Evolutionary conservation across 2,888 invertebrate species (phyloP).

Genomic region (Zhuqinia jingwanae): DNA sequence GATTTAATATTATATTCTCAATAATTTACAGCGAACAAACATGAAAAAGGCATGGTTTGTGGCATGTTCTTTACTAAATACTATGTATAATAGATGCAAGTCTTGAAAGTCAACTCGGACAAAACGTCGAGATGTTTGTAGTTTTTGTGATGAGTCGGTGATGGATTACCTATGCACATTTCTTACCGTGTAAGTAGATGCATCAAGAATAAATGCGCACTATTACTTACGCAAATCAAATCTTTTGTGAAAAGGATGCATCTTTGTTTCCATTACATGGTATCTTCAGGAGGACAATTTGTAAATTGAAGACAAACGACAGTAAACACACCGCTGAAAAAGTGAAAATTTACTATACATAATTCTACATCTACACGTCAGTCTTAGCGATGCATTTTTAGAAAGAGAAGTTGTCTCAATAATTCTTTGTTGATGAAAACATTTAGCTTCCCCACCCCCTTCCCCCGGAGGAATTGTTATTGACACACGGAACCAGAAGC

Average conservation of each 20-base stretch:
- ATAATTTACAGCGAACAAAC: slow-evolving; percentile 31
- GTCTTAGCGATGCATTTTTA: too few species aligned
- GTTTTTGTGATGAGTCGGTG: slow-evolving; percentile 16
- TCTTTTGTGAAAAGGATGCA: slow-evolving; percentile 37
- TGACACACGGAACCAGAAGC: too few species aligned
- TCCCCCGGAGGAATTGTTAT: too few species aligned
- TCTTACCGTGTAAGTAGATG: neutral
- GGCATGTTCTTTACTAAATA: neutral
- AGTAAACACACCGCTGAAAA: too few species aligned
- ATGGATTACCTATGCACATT: slow-evolving; percentile 25
- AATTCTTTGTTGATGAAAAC: too few species aligned
- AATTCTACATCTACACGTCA: too few species aligned
- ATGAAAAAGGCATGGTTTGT: slow-evolving; percentile 23
- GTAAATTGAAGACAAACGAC: too few species aligned
- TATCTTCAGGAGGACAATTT: slow-evolving; percentile 54
- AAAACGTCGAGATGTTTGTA: slow-evolving; percentile 5
- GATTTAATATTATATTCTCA: neutral
- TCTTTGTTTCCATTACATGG: neutral
- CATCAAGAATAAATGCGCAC: neutral
- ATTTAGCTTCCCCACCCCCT: too few species aligned
- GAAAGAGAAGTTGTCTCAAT: too few species aligned
- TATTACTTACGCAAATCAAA: slow-evolving; percentile 25
- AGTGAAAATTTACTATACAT: too few species aligned
- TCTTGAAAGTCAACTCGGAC: slow-evolving; percentile 40
- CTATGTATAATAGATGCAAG: slow-evolving; percentile 36